These are phyloP conservation scores for Himalopsyche kuldschensis DNA, from an alignment of 2,888 invertebrate genomes.

Conservation along the genomic window DNA sequence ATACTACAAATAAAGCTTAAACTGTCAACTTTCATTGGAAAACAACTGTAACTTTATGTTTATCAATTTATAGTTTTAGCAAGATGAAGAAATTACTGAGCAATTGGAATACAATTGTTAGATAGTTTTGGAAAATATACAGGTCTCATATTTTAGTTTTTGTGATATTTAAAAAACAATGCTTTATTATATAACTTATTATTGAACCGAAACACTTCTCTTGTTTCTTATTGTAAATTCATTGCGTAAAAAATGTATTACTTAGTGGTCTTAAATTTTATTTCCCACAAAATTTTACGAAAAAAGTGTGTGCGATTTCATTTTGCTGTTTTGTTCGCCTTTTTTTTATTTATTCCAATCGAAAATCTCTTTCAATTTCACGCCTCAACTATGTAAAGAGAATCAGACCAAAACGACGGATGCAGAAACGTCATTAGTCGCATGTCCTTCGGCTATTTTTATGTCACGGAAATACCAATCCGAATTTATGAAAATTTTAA, in stretches of 20 bases:
- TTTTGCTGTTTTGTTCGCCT: background rate
- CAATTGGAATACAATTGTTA: too few relatives aligned
- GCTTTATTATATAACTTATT: too few relatives aligned
- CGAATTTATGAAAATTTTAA: background rate
- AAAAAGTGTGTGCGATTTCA: background rate
- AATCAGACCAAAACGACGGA: background rate
- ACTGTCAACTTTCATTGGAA: too few relatives aligned
- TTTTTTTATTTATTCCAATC: background rate
- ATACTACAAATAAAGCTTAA: too few relatives aligned
- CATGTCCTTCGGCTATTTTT: background rate
- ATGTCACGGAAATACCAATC: background rate
- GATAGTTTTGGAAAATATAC: too few relatives aligned
- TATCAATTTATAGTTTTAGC: too few relatives aligned
- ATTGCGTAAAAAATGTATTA: background rate
- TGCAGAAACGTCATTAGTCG: background rate
- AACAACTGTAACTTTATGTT: too few relatives aligned
- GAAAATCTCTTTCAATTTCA: background rate
- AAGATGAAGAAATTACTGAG: too few relatives aligned
- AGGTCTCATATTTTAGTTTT: too few relatives aligned
- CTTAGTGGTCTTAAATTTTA: background rate
- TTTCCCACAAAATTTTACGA: background rate
- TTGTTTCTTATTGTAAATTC: background rate
- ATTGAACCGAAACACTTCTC: too few relatives aligned
- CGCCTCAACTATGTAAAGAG: background rate
- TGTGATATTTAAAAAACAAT: too few relatives aligned